Percentiles rank a stretch among this genome's conserved stretches.
Evolutionary conservation across 53 echinoderm and acorn worm species (phyloP).

Genomic region (Luidia sarsii): DNA sequence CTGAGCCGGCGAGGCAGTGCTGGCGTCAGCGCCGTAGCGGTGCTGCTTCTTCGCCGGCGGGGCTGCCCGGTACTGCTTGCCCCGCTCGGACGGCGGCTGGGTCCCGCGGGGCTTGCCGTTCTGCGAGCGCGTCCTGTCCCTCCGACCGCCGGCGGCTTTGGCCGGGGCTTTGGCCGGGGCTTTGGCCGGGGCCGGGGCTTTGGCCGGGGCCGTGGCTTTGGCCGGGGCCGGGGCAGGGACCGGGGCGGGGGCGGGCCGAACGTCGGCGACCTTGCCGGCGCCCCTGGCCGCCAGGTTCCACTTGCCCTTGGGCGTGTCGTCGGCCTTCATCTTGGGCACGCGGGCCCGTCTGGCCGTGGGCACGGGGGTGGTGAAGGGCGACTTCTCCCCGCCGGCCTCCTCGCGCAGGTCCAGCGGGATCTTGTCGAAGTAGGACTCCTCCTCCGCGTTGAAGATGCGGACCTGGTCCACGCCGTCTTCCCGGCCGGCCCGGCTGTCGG

Average conservation of each 20-base stretch:
- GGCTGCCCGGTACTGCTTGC: conserved; percentile 10
- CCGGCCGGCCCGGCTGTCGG: not conserved
- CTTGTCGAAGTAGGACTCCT: conserved; percentile 16
- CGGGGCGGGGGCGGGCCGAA: not conserved
- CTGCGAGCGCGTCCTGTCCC: conserved; percentile 14
- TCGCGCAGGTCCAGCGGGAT: conserved; percentile 37
- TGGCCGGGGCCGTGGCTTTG: too few species aligned
- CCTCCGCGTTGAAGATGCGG: not conserved
- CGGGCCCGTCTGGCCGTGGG: not conserved
- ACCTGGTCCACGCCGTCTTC: conserved; percentile 8
- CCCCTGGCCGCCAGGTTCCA: not conserved
- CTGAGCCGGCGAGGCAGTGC: not conserved
- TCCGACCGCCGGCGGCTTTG: conserved; percentile 24
- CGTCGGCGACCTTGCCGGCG: too few species aligned
- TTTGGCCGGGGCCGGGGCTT: not conserved
- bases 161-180: not conserved
- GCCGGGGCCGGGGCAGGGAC: not conserved
- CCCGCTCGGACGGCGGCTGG: conserved; percentile 14
- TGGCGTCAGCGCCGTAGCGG: not conserved
- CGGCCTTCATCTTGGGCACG: not conserved
- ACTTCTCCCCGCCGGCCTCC: conserved; percentile 16
- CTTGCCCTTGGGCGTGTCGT: not conserved
- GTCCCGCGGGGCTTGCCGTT: conserved; percentile 28
- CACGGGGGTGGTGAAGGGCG: conserved; percentile 45
- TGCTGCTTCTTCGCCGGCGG: conserved; percentile 4